These are phyloP conservation scores for Eciton burchellii DNA, from an alignment of 1,140 invertebrate genomes.

Conservation along the genomic window DNA sequence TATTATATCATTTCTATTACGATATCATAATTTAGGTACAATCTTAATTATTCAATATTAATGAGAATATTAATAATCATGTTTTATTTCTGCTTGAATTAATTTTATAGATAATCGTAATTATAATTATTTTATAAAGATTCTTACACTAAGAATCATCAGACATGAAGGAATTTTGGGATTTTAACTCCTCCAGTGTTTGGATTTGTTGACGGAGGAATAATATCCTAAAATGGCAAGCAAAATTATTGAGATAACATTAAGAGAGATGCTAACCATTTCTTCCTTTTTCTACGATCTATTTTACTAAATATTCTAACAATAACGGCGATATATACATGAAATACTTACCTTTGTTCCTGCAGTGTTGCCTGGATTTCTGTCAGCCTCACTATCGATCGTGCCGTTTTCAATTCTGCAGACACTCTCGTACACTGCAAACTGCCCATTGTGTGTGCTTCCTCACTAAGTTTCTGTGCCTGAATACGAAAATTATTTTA, in stretches of 20 bases:
- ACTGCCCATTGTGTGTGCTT: slow-evolving; percentile 93
- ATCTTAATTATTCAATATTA: slow-evolving; percentile 86
- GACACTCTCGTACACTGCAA: slow-evolving; percentile 97
- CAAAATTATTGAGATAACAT: slow-evolving; percentile 40
- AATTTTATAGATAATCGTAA: slow-evolving; percentile 83
- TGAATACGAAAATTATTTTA: slow-evolving; percentile 80
- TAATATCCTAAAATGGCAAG: slow-evolving; percentile 90
- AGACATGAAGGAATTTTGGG: slow-evolving; percentile 96
- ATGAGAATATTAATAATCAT: slow-evolving; percentile 86
- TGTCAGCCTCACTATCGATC: slow-evolving; percentile 96
- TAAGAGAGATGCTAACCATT: slow-evolving; percentile 24
- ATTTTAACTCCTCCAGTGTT: slow-evolving; percentile 95
- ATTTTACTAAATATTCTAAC: slow-evolving; percentile 28
- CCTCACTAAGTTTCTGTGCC: slow-evolving; percentile 94
- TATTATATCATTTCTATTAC: slow-evolving; percentile 84
- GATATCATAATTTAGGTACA: slow-evolving; percentile 86
- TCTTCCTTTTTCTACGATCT: not conserved
- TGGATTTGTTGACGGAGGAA: slow-evolving; percentile 96
- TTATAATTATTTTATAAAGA: slow-evolving; percentile 86
- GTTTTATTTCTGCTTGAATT: slow-evolving; percentile 85
- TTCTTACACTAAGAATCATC: slow-evolving; percentile 89
- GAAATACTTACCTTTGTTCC: slow-evolving; percentile 94
- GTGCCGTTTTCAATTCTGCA: slow-evolving; percentile 96
- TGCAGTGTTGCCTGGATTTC: slow-evolving; percentile 98
- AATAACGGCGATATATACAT: not conserved